A percentile compares a stretch with the other conserved stretches of the same genome.
Conservation (phyloP, 2,113 vertebrate genomes). For the Lepus europaeus region DNA sequence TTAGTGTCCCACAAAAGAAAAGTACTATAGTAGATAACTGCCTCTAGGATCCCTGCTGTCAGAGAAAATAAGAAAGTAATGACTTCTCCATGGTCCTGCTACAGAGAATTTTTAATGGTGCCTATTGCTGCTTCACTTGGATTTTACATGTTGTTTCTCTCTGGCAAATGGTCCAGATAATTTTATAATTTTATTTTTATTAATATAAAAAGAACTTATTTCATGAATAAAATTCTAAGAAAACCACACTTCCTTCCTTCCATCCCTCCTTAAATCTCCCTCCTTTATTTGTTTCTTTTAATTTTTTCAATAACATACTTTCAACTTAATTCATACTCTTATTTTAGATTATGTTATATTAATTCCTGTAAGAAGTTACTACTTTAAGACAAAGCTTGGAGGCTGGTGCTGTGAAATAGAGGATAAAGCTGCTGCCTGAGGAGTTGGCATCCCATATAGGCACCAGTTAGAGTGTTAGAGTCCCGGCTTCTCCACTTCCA, state of each 20-base stretch:
- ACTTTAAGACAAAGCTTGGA: background rate
- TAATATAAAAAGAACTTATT: too few species aligned
- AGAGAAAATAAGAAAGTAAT: constrained; percentile 74
- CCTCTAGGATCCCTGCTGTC: constrained; percentile 69
- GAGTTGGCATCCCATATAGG: too few species aligned
- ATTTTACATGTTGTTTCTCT: background rate
- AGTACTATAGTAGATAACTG: constrained; percentile 69
- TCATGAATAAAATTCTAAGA: too few species aligned
- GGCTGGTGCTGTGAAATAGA: too few species aligned
- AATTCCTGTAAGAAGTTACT: constrained; percentile 27
- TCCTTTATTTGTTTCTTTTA: too few species aligned
- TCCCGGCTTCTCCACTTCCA: too few species aligned
- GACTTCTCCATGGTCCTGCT: background rate
- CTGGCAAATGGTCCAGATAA: constrained; percentile 2
- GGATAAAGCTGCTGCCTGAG: too few species aligned
- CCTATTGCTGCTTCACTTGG: background rate
- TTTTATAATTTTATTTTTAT: background rate
- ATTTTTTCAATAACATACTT: too few species aligned
- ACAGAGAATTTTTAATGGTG: background rate
- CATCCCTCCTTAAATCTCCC: too few species aligned
- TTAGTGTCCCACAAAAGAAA: constrained; percentile 60
- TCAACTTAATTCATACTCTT: background rate
- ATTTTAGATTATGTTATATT: background rate
- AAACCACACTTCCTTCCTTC: too few species aligned
- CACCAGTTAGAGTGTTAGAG: too few species aligned